Conservation (phyloP, 2,113 vertebrate genomes). For the Cottus gobio region DNA sequence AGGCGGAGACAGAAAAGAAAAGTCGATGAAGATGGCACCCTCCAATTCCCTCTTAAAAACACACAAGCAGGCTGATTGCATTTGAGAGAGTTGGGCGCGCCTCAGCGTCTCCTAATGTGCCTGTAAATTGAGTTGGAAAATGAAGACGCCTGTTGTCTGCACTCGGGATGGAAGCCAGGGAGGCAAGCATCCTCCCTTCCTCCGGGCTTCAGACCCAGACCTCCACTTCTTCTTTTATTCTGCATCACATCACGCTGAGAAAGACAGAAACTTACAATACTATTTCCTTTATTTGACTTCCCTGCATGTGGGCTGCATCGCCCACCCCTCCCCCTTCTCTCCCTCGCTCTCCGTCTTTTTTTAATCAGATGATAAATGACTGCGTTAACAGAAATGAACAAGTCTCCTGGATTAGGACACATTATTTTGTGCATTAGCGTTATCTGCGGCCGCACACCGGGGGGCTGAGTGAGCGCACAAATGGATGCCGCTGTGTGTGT, state of each 20-base stretch:
- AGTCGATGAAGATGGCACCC: constrained; percentile 68
- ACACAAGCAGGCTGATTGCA: constrained; percentile 77
- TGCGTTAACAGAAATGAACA: constrained; percentile 2
- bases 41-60: constrained; percentile 72
- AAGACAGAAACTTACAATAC: constrained; percentile 1
- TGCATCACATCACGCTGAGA: constrained; percentile 12
- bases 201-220: constrained; percentile 48
- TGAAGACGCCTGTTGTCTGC: constrained; percentile 77
- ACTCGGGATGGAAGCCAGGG: constrained; percentile 66
- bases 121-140: constrained; percentile 82
- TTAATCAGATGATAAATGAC: constrained; percentile 29
- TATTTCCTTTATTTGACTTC: constrained; percentile 5
- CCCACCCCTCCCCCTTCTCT: too few relatives aligned
- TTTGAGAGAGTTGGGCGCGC: constrained; percentile 75
- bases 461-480: constrained; percentile 49
- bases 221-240: constrained; percentile 36
- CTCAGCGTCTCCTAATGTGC: constrained; percentile 79
- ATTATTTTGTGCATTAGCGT: constrained; percentile 32
- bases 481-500: constrained; percentile 52
- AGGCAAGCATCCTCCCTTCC: constrained; percentile 53
- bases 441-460: constrained; percentile 31
- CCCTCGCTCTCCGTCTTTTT: neutral
- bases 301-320: neutral
- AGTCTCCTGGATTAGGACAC: neutral
- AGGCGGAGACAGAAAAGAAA: constrained; percentile 45